Evolutionary conservation across 1,140 invertebrate species (phyloP), one percentile per base, ranked within the genome.

Genomic region (Papilio dardanus): DNA sequence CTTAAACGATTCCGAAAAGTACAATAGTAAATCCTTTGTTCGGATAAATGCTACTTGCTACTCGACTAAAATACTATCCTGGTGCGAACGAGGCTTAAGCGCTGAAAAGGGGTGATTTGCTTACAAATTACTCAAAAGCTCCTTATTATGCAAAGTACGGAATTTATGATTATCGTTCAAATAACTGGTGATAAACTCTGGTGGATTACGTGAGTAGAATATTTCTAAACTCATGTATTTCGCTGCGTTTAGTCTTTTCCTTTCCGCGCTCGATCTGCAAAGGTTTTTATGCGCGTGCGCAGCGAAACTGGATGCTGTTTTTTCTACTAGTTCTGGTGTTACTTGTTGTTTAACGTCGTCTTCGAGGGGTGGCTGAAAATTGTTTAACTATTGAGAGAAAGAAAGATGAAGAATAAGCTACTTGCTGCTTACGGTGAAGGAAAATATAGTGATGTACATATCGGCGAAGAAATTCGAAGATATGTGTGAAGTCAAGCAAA

Each of bases 171-270:
- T 91, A 71, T 95, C 93, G 77, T 94, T 94, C 1, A 95, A 84
- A 83, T 94, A 95, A 10, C 90, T 95, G 14, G 95, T 95, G 28
- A 95, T 94, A 79, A 95, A 95, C 40, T 95, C 94, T 0, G 95
- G 94, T 8, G 94, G 94, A 40, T 94, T 88, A 35, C 90, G 81
- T 3, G 86, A 79, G 30, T 94, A 90, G 67, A 95, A 94, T 50
- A 95, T 77, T 78, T 95, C 94, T 73, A 94, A 82, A 80, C 94
- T 94, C 84, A 95, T 92, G 81, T 94, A 93, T 50, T 87, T 89
- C 0, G 95, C 94, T 1, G 92, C 89, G 2, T 90, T 89, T 12
- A 95, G 83, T 16, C 91, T 80, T 76, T 94, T 94, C 7, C 89
- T 79, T 37, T 93, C 89, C 0, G 90, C 84, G 73, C 75, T 86